Evolutionary conservation across 2,797 vertebrate species (phyloP).

Genomic region (Fistularia commersonii): DNA sequence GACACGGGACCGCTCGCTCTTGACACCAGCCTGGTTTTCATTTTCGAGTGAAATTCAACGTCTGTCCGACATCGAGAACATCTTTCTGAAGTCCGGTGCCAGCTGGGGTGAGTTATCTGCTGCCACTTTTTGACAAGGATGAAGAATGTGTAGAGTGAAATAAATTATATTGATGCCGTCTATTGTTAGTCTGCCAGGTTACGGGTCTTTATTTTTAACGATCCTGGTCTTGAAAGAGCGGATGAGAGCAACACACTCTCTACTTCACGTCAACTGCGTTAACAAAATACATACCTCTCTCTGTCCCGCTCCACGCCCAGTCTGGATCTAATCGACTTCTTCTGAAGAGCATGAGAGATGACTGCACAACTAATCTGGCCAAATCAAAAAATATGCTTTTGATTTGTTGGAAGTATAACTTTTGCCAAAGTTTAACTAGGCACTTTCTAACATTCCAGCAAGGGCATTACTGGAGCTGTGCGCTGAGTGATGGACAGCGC

Average conservation of each 20-base stretch:
- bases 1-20: no score
- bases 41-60: no score
- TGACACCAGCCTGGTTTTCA: no score
- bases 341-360: conserved; percentile 22
- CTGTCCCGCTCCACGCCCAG: conserved; percentile 9
- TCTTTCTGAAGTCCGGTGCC: no score
- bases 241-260: conserved; percentile 1
- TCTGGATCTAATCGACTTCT: conserved; percentile 21
- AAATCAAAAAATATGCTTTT: conserved; percentile 41
- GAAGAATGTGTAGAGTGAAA: no score
- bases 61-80: no score
- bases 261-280: conserved; percentile 14
- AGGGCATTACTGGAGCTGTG: neutral
- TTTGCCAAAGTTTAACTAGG: conserved; percentile 15
- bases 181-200: no score
- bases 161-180: no score
- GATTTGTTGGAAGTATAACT: conserved; percentile 26
- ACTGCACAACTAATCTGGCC: conserved; percentile 16
- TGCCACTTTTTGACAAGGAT: no score
- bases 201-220: no score
- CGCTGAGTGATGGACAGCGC: conserved; percentile 12
- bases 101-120: no score
- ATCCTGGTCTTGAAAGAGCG: no score
- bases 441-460: conserved; percentile 14
- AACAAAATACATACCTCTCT: conserved; percentile 16